These are phyloP conservation scores for Anticlea derivata DNA, from an alignment of 2,888 invertebrate genomes.

Conservation along the genomic window DNA sequence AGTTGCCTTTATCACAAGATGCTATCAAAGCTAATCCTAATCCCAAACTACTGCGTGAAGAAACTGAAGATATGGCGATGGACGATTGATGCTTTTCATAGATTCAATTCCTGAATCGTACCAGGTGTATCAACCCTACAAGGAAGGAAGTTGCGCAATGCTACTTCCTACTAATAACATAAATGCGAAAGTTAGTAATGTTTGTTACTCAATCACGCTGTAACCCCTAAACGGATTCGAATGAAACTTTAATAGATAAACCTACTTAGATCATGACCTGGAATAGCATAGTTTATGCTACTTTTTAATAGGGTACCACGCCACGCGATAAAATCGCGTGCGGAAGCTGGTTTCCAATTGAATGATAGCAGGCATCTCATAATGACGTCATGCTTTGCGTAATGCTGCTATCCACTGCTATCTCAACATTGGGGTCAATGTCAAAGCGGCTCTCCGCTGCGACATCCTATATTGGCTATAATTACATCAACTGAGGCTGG, in stretches of 20 bases:
- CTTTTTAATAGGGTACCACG: too few species aligned
- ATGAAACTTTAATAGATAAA: too few species aligned
- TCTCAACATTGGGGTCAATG: slow-evolving; percentile 73
- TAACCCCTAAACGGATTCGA: too few species aligned
- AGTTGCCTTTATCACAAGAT: too few species aligned
- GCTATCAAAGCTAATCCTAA: too few species aligned
- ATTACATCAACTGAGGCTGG: slow-evolving; percentile 13
- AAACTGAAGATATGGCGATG: background rate
- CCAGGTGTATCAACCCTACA: too few species aligned
- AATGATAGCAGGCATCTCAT: slow-evolving; percentile 31
- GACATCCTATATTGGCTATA: slow-evolving; percentile 24
- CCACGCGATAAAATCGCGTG: too few species aligned
- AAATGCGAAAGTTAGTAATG: too few species aligned
- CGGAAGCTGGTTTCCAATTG: slow-evolving; percentile 26
- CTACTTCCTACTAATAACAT: too few species aligned
- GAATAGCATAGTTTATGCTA: too few species aligned
- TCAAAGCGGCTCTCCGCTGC: slow-evolving; percentile 60
- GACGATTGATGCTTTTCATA: background rate
- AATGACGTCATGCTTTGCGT: slow-evolving; percentile 49
- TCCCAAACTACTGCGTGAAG: background rate
- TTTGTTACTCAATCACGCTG: too few species aligned
- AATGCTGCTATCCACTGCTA: slow-evolving; percentile 61
- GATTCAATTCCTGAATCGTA: background rate
- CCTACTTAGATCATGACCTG: too few species aligned
- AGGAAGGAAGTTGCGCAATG: slow-evolving; percentile 32